Percentiles rank a stretch among this genome's conserved stretches.
Conservation (phyloP, 2,797 vertebrate species). For the Ficedula albicollis region DNA sequence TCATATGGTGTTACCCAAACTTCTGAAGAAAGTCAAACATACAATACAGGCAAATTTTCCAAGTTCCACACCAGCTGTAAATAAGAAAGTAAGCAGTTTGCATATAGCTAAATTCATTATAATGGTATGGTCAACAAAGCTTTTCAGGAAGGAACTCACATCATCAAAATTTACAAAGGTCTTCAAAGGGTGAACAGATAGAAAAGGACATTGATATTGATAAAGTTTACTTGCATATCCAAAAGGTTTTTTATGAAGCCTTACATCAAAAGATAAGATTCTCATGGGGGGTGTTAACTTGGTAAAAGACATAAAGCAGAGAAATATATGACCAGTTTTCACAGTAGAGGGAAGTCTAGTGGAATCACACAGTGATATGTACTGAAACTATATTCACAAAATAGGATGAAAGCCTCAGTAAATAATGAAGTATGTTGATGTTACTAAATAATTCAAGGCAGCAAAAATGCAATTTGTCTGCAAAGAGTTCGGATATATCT, state of each 20-base stretch:
- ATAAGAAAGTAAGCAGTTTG: neutral
- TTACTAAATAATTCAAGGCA: slow-evolving; percentile 35
- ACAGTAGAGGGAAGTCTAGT: neutral
- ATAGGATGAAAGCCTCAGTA: neutral
- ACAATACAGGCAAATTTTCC: neutral
- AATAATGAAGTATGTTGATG: slow-evolving; percentile 11
- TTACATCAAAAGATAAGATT: neutral
- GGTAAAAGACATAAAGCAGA: neutral
- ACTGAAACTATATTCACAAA: neutral
- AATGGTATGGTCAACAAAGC: neutral
- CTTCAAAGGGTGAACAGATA: neutral
- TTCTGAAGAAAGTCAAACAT: neutral
- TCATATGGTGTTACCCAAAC: neutral
- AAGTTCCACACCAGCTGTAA: neutral
- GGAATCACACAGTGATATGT: neutral
- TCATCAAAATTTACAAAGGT: neutral
- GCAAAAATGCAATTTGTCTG: slow-evolving; percentile 19
- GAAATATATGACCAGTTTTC: neutral
- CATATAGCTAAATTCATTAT: neutral
- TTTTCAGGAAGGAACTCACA: neutral
- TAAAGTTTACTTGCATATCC: neutral
- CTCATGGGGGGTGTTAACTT: neutral
- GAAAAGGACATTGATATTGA: neutral
- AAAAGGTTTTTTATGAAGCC: neutral
- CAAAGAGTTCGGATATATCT: neutral